These are phyloP conservation scores for Chamaea fasciata DNA, from an alignment of 2,113 vertebrate species.

Conservation along the genomic window DNA sequence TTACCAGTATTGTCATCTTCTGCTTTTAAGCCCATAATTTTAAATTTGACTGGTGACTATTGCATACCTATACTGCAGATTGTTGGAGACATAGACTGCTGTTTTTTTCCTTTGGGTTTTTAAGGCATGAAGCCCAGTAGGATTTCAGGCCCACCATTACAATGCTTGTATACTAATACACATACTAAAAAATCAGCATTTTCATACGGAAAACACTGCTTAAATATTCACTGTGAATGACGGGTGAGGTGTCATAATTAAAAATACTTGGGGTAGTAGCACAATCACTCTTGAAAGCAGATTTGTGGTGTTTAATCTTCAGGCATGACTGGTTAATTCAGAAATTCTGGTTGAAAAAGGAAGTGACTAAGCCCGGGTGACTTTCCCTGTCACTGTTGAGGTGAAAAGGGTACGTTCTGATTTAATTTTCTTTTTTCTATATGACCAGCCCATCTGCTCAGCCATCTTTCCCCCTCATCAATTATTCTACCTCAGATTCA, in stretches of 20 bases:
- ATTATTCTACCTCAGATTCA: background rate
- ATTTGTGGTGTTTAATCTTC: background rate
- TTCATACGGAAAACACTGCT: background rate
- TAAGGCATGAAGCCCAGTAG: background rate
- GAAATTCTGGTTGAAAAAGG: background rate
- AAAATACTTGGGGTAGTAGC: background rate
- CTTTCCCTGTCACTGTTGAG: background rate
- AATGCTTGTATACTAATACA: background rate
- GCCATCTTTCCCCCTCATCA: background rate
- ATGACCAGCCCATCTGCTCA: background rate
- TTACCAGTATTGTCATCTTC: background rate
- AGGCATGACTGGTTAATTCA: background rate
- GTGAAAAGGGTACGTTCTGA: background rate
- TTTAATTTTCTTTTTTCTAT: background rate
- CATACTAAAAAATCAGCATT: background rate
- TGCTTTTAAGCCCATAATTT: background rate
- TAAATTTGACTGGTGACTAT: background rate
- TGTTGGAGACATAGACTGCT: background rate
- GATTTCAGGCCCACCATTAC: background rate
- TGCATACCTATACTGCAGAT: background rate
- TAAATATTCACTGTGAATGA: background rate
- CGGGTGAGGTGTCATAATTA: background rate
- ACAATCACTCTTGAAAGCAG: background rate
- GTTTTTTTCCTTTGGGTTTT: background rate
- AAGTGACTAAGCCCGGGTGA: background rate